A percentile compares a stretch with the other conserved stretches of the same genome.
phyloP scores from a whole-genome alignment of 1,140 invertebrate species.

The Drosophila ogumai region DNA sequence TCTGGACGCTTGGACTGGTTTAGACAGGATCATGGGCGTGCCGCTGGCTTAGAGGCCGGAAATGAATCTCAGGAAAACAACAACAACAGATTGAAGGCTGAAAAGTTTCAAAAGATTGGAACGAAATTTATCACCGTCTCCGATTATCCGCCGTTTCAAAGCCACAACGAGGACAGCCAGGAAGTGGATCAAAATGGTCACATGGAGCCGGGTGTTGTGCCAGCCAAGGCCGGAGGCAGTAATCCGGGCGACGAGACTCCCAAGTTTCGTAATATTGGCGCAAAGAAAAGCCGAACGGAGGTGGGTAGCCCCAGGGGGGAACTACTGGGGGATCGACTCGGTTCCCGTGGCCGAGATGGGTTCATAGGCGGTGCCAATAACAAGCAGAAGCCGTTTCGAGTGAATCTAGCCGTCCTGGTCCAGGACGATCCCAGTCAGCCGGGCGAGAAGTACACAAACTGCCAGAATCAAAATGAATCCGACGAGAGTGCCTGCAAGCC shows the following conservation, averaged over 20 bases:
- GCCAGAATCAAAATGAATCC: slow-evolving; percentile 86
- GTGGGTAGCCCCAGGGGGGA: slow-evolving; percentile 66
- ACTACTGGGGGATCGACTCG: slow-evolving; percentile 47
- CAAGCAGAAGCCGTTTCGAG: slow-evolving; percentile 79
- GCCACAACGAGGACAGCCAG: slow-evolving; percentile 42
- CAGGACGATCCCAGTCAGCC: slow-evolving; percentile 71
- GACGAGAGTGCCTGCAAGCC: slow-evolving; percentile 89
- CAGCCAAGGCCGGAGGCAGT: slow-evolving; percentile 39
- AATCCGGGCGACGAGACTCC: slow-evolving; percentile 47
- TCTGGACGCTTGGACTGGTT: slow-evolving; percentile 48
- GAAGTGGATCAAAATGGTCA: slow-evolving; percentile 47
- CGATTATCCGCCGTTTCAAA: slow-evolving; percentile 53
- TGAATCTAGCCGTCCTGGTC: slow-evolving; percentile 58
- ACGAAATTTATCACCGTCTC: slow-evolving; percentile 51
- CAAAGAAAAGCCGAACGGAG: slow-evolving; percentile 64
- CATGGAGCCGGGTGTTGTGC: slow-evolving; percentile 50
- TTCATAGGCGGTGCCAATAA: slow-evolving; percentile 59
- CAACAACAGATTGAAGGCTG: slow-evolving; percentile 33
- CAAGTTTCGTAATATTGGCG: slow-evolving; percentile 68
- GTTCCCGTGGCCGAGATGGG: slow-evolving; percentile 59
- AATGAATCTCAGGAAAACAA: slow-evolving; percentile 38
- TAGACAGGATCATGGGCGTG: slow-evolving; percentile 32
- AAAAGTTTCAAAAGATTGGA: slow-evolving; percentile 53
- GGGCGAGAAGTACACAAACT: slow-evolving; percentile 65
- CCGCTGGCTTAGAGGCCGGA: slow-evolving; percentile 22